These are phyloP conservation scores for Drosophila birchii DNA, from an alignment of 2,888 invertebrate genomes.

Conservation along the genomic window DNA sequence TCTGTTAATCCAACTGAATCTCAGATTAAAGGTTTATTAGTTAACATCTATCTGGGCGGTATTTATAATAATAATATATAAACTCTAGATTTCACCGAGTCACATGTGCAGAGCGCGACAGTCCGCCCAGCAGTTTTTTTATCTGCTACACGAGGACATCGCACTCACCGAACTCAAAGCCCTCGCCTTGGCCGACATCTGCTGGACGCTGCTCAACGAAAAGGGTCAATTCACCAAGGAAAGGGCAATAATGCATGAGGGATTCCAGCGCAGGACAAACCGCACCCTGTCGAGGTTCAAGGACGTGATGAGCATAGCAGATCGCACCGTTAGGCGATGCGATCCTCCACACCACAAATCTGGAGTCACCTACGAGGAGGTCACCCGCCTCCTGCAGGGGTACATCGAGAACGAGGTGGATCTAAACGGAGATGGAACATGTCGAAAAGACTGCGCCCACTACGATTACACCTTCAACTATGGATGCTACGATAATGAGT, in stretches of 20 bases:
- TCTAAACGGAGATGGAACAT: conserved; percentile 90
- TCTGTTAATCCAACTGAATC: not conserved
- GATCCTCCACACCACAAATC: conserved; percentile 88
- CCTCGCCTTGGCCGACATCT: conserved; percentile 95
- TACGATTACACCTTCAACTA: conserved; percentile 90
- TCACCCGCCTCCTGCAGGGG: conserved; percentile 93
- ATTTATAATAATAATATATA: not conserved
- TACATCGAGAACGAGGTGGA: conserved; percentile 96
- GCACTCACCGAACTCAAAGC: conserved; percentile 94
- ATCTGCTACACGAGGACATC: conserved; percentile 92
- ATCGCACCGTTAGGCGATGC: conserved; percentile 90
- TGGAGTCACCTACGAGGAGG: conserved; percentile 90
- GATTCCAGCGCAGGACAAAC: conserved; percentile 89
- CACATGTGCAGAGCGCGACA: conserved; percentile 88
- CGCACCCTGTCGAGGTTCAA: conserved; percentile 89
- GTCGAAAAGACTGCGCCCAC: conserved; percentile 91
- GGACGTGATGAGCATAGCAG: conserved; percentile 88
- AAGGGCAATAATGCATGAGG: conserved; percentile 87
- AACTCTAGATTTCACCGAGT: not conserved
- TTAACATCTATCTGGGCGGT: no score
- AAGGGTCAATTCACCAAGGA: conserved; percentile 91
- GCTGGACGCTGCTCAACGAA: conserved; percentile 92
- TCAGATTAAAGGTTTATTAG: not conserved
- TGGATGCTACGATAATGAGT: conserved; percentile 90
- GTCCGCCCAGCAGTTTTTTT: conserved; percentile 92